These are phyloP conservation scores for Mormoops blainvillei DNA, from an alignment of 2,113 vertebrate species.

Conservation along the genomic window DNA sequence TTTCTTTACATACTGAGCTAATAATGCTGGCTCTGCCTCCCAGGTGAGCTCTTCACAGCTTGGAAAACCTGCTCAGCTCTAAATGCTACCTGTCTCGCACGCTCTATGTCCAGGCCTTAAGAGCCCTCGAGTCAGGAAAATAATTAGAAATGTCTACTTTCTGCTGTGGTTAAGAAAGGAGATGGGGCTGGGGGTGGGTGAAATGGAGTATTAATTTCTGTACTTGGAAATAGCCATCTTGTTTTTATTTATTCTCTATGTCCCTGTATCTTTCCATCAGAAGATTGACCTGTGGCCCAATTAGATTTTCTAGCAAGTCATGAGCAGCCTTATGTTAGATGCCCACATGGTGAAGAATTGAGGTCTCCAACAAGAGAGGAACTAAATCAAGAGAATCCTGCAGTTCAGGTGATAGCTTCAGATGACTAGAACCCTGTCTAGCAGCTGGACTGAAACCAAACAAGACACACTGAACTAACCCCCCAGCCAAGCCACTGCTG, in stretches of 20 bases:
- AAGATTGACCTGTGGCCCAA: neutral
- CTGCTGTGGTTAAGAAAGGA: neutral
- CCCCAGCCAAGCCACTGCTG: neutral
- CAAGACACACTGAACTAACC: neutral
- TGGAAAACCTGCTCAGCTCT: neutral
- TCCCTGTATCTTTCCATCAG: neutral
- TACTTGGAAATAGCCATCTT: neutral
- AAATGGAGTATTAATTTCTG: neutral
- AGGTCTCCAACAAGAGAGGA: neutral
- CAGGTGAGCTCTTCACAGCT: neutral
- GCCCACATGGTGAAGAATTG: neutral
- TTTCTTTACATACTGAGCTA: neutral
- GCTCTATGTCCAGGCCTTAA: neutral
- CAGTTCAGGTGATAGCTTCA: neutral
- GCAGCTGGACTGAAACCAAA: neutral
- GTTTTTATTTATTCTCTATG: neutral
- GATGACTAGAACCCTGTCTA: neutral
- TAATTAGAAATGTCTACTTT: neutral
- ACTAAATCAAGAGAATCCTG: neutral
- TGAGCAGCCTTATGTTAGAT: neutral
- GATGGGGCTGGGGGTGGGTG: fast-evolving
- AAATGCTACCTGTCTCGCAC: neutral
- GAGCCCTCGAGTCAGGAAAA: neutral
- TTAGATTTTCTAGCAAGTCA: neutral
- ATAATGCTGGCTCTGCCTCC: neutral